These are phyloP conservation scores for Baccha elongata DNA, from an alignment of 2,888 invertebrate species.

Conservation along the genomic window DNA sequence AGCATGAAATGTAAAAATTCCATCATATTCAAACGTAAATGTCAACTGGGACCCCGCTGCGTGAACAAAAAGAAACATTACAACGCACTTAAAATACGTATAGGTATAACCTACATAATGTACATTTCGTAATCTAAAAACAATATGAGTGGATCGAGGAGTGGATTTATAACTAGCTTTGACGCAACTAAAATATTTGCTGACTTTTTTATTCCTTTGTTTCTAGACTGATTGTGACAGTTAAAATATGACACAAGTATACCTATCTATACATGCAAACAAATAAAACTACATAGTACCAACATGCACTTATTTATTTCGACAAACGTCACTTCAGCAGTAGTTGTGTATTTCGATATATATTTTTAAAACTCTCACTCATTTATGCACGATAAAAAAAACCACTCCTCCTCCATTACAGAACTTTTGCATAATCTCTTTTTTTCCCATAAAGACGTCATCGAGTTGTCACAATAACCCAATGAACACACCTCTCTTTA, in stretches of 20 bases:
- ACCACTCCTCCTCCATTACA: too few species aligned
- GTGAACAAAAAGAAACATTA: background rate
- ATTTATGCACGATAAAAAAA: too few species aligned
- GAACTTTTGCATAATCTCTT: background rate
- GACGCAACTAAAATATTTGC: constrained; percentile 16
- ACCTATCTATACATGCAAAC: too few species aligned
- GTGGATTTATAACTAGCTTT: constrained; percentile 13
- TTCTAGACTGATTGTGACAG: constrained; percentile 10
- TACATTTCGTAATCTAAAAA: too few species aligned
- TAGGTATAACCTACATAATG: background rate
- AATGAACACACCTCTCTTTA: constrained; percentile 6
- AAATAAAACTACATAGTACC: too few species aligned
- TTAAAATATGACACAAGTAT: background rate
- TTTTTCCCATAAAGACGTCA: constrained; percentile 15
- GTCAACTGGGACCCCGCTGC: background rate
- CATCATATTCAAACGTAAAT: background rate
- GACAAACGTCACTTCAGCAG: too few species aligned
- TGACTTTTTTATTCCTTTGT: background rate
- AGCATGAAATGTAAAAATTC: constrained; percentile 15
- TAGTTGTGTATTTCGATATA: too few species aligned
- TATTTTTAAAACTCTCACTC: background rate
- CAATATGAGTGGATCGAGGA: too few species aligned
- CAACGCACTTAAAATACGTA: background rate
- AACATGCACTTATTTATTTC: too few species aligned
- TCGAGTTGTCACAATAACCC: constrained; percentile 4